Conservation (phyloP, 1,140 invertebrate genomes). For the Pogonognathellus flavescens region DNA sequence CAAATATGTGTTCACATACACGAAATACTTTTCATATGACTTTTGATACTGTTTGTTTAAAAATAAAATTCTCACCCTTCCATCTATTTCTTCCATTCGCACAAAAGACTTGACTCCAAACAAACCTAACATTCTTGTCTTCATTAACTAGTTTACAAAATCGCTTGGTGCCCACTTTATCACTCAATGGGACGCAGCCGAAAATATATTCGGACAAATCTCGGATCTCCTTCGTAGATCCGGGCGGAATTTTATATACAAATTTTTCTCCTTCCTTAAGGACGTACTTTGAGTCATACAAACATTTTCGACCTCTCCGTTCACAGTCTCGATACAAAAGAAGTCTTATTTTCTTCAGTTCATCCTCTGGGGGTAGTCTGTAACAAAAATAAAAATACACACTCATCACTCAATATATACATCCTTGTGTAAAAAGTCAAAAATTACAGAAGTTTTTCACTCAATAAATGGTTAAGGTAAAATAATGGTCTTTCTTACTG, state of each 20-base stretch:
- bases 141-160: slow-evolving; percentile 55
- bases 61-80: slow-evolving; percentile 7
- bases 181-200: slow-evolving; percentile 63
- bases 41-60: no score
- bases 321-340: slow-evolving; percentile 65
- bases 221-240: slow-evolving; percentile 54
- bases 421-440: no score
- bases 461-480: no score
- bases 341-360: slow-evolving; percentile 61
- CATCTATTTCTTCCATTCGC: slow-evolving; percentile 34
- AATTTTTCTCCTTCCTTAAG: slow-evolving; percentile 54
- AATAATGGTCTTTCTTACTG: slow-evolving; percentile 13
- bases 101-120: slow-evolving; percentile 56
- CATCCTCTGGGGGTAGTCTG: slow-evolving; percentile 38
- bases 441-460: no score
- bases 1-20: not conserved
- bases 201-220: slow-evolving; percentile 65
- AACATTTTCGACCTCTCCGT: slow-evolving; percentile 63
- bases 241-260: slow-evolving; percentile 38
- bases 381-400: not conserved
- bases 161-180: slow-evolving; percentile 53
- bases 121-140: slow-evolving; percentile 23
- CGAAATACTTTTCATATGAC: not conserved
- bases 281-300: slow-evolving; percentile 64
- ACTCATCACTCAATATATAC: no score